Base-by-base conservation (phyloP, 2,888 invertebrate species). In the Lomographa bimaculata region DNA sequence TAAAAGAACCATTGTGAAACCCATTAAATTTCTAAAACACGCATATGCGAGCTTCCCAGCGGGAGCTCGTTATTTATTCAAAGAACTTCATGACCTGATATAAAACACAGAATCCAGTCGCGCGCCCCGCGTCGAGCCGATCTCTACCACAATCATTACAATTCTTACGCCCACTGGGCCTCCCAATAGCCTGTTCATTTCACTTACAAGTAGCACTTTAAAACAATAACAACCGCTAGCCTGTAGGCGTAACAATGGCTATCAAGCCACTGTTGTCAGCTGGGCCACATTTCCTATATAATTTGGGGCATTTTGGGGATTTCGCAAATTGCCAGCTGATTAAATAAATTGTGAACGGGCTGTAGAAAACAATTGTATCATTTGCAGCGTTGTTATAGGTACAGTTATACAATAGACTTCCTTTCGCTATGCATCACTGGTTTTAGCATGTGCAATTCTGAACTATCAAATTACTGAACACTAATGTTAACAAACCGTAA, bases 151-250 rank as follows among this genome's bases (percentile, higher is more conserved):
- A 7, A 35, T 3, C 17, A 36, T 28, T 27, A 25, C 30, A 33
- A 41, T 46, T 39, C 29, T 7, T 11, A 18, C 44, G 33, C 45
- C 47, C 39, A 47, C 39, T 3, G 10, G 8, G 27, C 20, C 23
- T 14, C 26, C 9, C 20, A 33, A 30, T 11, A 25, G 29, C 6
- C 14, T 17, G 20, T 17, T 24, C 21, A 38, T 16, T 39, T 29
- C n/a, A n/a, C n/a, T n/a, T 33, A 36, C 18, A 26, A 27, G 34
- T 37, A 46, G 19, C 26, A 28, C 18, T 34, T 45, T 40, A 32
- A 36, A 46, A 38, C 45, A 51, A 46, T 46, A 29, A 32, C 11
- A 8, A 24, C 43, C 29, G 43, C 42, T 49, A 47, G 42, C 33
- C 37, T 38, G 46, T 49, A 47, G 46, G 46, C 30, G 29, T 29